Percentiles rank a stretch among this genome's conserved stretches.
These are phyloP conservation scores for Solen grandis DNA, from an alignment of 1,140 invertebrate genomes.

Conservation along the genomic window DNA sequence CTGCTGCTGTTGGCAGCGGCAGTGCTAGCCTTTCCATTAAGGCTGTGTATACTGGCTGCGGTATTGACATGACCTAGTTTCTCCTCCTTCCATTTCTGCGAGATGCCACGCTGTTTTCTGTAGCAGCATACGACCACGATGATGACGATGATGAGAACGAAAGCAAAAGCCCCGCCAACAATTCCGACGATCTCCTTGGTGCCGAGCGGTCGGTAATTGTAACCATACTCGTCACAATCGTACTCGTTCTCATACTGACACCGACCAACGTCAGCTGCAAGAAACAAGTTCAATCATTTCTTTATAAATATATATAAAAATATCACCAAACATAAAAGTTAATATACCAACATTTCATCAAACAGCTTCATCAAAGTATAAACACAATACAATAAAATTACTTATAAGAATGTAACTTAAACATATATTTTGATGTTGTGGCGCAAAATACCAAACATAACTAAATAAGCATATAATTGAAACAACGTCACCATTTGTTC, in stretches of 20 bases:
- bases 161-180: conserved; percentile 31
- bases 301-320: not conserved
- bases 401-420: too few relatives aligned
- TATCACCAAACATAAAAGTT: not conserved
- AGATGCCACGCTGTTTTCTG: conserved; percentile 48
- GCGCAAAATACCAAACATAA: too few relatives aligned
- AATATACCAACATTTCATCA: not conserved
- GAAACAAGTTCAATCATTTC: not conserved
- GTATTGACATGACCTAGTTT: conserved; percentile 55
- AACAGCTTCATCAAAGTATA: not conserved
- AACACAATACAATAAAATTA: too few relatives aligned
- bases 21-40: conserved; percentile 24
- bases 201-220: conserved; percentile 47
- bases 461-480: too few relatives aligned
- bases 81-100: conserved; percentile 44
- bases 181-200: conserved; percentile 50
- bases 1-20: not conserved
- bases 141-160: conserved; percentile 45
- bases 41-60: conserved; percentile 55
- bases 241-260: conserved; percentile 42
- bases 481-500: too few relatives aligned
- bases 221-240: conserved; percentile 49
- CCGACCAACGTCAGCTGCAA: conserved; percentile 18
- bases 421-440: too few relatives aligned
- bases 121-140: conserved; percentile 47